Evolutionary conservation across 2,888 invertebrate genomes (phyloP).

Genomic region (Acleris emargana): DNA sequence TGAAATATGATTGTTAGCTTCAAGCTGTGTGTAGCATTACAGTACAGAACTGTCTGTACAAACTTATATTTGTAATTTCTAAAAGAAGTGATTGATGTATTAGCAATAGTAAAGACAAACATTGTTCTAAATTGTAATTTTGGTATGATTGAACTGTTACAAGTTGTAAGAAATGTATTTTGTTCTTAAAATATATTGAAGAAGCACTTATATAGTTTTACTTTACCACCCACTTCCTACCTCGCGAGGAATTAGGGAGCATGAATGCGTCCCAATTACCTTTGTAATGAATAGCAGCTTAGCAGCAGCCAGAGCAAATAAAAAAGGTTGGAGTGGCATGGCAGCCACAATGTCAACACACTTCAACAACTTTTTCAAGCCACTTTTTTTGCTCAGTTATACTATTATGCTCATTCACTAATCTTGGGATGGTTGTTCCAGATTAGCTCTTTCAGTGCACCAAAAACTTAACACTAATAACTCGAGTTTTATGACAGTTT

Average conservation of each 20-base stretch:
- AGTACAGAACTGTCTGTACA: conserved; percentile 53
- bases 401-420: too few species aligned
- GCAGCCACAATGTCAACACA: too few species aligned
- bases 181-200: conserved; percentile 80
- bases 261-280: too few species aligned
- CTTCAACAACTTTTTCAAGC: too few species aligned
- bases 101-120: conserved; percentile 54
- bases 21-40: conserved; percentile 66
- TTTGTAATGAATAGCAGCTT: too few species aligned
- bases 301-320: too few species aligned
- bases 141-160: conserved; percentile 79
- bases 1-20: conserved; percentile 53
- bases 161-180: conserved; percentile 81
- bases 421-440: too few species aligned
- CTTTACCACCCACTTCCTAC: conserved; percentile 39
- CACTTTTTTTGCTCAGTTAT: too few species aligned
- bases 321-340: too few species aligned
- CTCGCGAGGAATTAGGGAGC: not conserved
- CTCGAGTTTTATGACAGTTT: too few species aligned
- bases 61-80: conserved; percentile 64
- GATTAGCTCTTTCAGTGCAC: too few species aligned
- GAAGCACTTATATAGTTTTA: conserved; percentile 58
- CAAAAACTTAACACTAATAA: too few species aligned
- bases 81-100: conserved; percentile 59
- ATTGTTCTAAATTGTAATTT: conserved; percentile 72